A percentile compares a stretch with the other conserved stretches of the same genome.
phyloP scores from a whole-genome alignment of 2,888 invertebrate genomes.

The Dromius quadrimaculatus region DNA sequence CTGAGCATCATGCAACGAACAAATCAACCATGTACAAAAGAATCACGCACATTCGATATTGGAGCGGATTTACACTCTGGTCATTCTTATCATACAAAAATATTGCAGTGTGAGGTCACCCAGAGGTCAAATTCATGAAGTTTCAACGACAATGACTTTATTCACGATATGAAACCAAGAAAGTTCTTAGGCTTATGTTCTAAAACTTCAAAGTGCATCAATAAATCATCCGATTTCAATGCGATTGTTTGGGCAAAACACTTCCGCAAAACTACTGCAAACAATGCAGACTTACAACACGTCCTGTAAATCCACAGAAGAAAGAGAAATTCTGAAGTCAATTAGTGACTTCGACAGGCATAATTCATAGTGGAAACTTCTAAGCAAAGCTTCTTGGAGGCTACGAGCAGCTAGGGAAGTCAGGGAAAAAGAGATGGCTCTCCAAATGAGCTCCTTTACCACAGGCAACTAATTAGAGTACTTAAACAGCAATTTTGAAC shows the following conservation, averaged over 20 bases:
- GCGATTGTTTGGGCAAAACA: constrained; percentile 30
- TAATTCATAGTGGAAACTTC: constrained; percentile 28
- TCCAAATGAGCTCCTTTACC: constrained; percentile 25
- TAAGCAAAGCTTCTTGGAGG: not conserved
- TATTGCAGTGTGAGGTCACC: no score
- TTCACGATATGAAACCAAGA: no score
- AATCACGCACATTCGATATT: constrained; percentile 34
- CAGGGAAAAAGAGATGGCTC: constrained; percentile 10
- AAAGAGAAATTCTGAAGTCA: constrained; percentile 9
- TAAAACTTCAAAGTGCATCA: constrained; percentile 33
- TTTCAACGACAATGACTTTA: no score
- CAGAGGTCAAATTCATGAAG: no score
- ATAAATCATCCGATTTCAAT: constrained; percentile 26
- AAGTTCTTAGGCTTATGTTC: constrained; percentile 5
- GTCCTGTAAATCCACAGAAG: constrained; percentile 10
- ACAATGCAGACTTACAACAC: constrained; percentile 10
- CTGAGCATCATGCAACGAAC: constrained; percentile 1
- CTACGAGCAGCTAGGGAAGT: no score
- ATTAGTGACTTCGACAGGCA: constrained; percentile 32
- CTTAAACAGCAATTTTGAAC: no score
- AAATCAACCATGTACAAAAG: constrained; percentile 30
- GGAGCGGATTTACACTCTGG: no score
- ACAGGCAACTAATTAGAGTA: constrained; percentile 13
- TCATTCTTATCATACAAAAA: no score
- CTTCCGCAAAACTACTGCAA: not conserved